Conservation (phyloP, 2,113 vertebrate genomes). For the Coregonus clupeaformis region DNA sequence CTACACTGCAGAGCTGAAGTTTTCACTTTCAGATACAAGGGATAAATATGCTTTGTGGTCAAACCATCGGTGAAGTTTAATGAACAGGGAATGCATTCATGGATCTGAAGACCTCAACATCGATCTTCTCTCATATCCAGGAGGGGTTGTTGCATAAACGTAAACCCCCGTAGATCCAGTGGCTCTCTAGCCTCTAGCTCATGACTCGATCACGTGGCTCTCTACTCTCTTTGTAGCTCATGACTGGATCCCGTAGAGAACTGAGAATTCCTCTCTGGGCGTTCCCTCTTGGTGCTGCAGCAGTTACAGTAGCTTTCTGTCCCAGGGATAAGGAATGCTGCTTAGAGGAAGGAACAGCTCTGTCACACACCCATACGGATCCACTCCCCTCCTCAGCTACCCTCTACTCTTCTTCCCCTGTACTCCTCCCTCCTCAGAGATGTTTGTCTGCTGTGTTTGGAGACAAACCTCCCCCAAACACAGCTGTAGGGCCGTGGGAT, state of each 20-base stretch:
- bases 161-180: too few species aligned
- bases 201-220: neutral
- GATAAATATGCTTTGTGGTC: conserved; percentile 7
- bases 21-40: neutral
- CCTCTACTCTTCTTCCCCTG: neutral
- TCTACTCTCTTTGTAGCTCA: neutral
- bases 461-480: conserved; percentile 66
- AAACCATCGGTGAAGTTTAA: conserved; percentile 14
- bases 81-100: too few species aligned
- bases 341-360: too few species aligned
- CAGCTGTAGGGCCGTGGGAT: conserved; percentile 55
- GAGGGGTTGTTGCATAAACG: too few species aligned
- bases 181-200: neutral
- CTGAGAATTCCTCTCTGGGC: conserved; percentile 32
- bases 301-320: neutral
- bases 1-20: neutral
- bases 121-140: too few species aligned
- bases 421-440: conserved; percentile 23
- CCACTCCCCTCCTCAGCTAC: neutral
- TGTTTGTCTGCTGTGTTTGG: conserved; percentile 38
- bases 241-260: conserved; percentile 4
- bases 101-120: too few species aligned
- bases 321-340: neutral
- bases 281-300: conserved; percentile 12
- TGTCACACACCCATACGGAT: too few species aligned